Evolutionary conservation across 1,140 invertebrate genomes (phyloP).

Genomic region (Anastatus disparis): DNA sequence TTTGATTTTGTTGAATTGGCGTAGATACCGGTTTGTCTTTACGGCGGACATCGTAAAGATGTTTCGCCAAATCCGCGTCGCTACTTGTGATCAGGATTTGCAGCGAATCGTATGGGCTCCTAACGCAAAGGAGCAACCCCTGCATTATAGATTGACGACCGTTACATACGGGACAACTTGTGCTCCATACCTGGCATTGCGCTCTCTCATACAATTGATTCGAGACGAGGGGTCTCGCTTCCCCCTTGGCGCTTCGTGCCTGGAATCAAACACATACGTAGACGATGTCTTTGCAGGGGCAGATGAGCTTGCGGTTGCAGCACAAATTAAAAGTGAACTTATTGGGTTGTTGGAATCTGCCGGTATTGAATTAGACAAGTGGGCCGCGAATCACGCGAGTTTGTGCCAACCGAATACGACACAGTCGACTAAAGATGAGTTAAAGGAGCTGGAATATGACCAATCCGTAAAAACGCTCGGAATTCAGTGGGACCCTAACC

Average conservation of each 20-base stretch:
- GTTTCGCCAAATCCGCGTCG: constrained; percentile 45
- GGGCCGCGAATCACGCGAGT: no score
- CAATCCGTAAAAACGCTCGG: no score
- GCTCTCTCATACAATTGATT: not conserved
- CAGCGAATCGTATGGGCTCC: constrained; percentile 18
- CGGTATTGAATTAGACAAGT: no score
- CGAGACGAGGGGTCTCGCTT: not conserved
- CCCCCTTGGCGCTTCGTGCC: not conserved
- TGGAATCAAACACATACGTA: constrained; percentile 8
- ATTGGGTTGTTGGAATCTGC: no score
- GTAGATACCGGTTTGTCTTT: constrained; percentile 11
- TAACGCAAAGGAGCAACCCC: not conserved
- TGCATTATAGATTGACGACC: not conserved
- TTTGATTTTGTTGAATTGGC: constrained; percentile 5
- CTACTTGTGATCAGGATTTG: not conserved
- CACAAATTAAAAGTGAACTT: not conserved
- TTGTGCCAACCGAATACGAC: no score
- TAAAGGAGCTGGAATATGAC: no score
- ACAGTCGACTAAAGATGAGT: no score
- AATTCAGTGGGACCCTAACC: no score
- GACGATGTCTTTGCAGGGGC: constrained; percentile 4
- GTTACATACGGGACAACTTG: constrained; percentile 12
- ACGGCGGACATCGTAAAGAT: constrained; percentile 38
- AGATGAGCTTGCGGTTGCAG: not conserved
- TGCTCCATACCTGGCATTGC: constrained; percentile 17